Base-by-base conservation (phyloP, 2,113 vertebrate species). In the Macaca mulatta region DNA sequence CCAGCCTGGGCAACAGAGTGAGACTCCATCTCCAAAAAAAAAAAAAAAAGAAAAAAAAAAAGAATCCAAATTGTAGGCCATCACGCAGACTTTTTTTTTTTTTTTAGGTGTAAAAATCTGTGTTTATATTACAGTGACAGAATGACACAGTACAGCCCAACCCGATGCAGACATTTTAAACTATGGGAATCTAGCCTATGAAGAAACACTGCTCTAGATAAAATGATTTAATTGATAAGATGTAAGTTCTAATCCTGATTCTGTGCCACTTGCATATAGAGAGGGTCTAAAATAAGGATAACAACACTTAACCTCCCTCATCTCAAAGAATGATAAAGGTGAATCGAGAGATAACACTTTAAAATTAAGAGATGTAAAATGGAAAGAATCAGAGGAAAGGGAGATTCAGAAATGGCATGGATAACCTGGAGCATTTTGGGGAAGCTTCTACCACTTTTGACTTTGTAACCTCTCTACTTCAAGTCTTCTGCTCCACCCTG, bases 131-230 rank as follows among this genome's bases (percentile, higher is more conserved):
- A 16, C 32, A 69, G 14, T 69, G 67, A 69, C 32, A n/a, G 32
- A 69, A 69, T 35, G 32, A 69, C 32, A 69, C 67, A 69, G 32
- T 27, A 64, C 61, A 64, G 61, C 61, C 12, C 5, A 64, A 64
- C 61, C 27, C 61, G 30, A 32, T 2, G 5, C 67, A 69, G 67
- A 69, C 32, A 69, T 69, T 16, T 45, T 97, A 93, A 92, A 82
- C 57, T 88, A 43, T 2, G 22, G 43, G 64, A 90, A 52, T 77
- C 70, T 85, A 85, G 50, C n/a, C 57, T 52, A 85, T 18, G 23
- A 81, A 90, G 80, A 96, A 94, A 81, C n/a, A 57, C 10, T 61
- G 43, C 32, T 83, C 38, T 96, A 80, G 38, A 40, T 85, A 93
- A 96, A 96, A 70, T 96, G 2, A 61, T 85, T 61, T 93, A 5